Percentiles rank a stretch among this genome's conserved stretches.
Conservation (phyloP, 1,140 invertebrate species). For the Penaeus vannamei region DNA sequence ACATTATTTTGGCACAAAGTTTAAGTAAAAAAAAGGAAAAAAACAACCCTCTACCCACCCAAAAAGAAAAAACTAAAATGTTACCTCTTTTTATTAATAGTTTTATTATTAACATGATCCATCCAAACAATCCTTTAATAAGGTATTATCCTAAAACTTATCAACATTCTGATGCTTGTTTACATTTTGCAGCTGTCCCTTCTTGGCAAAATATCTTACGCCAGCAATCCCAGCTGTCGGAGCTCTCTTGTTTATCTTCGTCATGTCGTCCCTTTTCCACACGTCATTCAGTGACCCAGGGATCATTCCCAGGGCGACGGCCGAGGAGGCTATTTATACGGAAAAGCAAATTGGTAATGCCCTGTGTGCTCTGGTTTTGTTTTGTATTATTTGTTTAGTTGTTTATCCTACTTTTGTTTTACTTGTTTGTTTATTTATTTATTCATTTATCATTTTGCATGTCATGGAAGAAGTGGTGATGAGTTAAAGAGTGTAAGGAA, state of each 20-base stretch:
- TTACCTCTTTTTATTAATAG: too few relatives aligned
- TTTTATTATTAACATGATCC: too few relatives aligned
- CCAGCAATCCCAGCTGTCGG: slow-evolving; percentile 91
- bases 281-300: slow-evolving; percentile 96
- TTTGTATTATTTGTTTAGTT: not conserved
- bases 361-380: too few relatives aligned
- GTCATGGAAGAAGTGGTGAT: not conserved
- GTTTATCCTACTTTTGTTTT: not conserved
- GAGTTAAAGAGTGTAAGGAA: too few relatives aligned
- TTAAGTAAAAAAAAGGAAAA: not conserved
- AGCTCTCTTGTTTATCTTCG: slow-evolving; percentile 88
- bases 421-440: not conserved
- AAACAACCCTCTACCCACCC: too few relatives aligned
- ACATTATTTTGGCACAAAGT: not conserved
- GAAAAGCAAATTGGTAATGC: slow-evolving; percentile 79
- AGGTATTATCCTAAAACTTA: not conserved
- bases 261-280: slow-evolving; percentile 89
- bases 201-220: slow-evolving; percentile 84
- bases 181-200: slow-evolving; percentile 84
- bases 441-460: not conserved
- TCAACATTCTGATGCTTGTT: not conserved
- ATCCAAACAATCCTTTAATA: too few relatives aligned
- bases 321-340: slow-evolving; percentile 92
- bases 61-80: too few relatives aligned
- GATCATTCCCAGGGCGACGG: slow-evolving; percentile 90